Evolutionary conservation across 2,797 vertebrate genomes (phyloP).

Genomic region (Sebastes steindachneri): DNA sequence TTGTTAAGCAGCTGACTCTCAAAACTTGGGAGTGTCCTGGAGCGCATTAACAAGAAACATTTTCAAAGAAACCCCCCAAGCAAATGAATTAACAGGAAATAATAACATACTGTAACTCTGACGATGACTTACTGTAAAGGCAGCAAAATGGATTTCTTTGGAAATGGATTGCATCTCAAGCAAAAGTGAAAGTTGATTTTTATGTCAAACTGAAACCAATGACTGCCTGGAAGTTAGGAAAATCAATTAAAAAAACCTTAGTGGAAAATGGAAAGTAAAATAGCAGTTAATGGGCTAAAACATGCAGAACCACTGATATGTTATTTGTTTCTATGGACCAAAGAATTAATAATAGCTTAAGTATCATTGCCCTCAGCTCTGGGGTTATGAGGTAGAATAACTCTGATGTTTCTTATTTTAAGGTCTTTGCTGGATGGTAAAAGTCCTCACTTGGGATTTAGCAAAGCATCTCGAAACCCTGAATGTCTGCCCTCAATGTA

Average conservation of each 20-base stretch:
- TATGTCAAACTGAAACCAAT: not conserved
- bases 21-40: not conserved
- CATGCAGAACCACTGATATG: slow-evolving; percentile 9
- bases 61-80: not conserved
- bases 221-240: slow-evolving; percentile 14
- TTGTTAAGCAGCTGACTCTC: not conserved
- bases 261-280: slow-evolving; percentile 39
- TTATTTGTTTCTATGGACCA: slow-evolving; percentile 11
- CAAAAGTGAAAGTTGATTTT: not conserved
- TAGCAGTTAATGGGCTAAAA: slow-evolving; percentile 27
- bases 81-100: not conserved
- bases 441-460: not conserved
- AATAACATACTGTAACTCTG: not conserved
- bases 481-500: not conserved
- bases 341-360: slow-evolving; percentile 16
- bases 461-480: not conserved
- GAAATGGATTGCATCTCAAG: slow-evolving; percentile 6
- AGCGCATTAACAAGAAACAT: not conserved
- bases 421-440: not conserved
- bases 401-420: not conserved
- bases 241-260: slow-evolving; percentile 14
- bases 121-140: not conserved
- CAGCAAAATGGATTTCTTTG: not conserved
- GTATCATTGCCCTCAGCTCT: not conserved
- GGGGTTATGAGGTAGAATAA: not conserved